Conservation (phyloP, 1,140 invertebrate species). For the Megathymus violae region DNA sequence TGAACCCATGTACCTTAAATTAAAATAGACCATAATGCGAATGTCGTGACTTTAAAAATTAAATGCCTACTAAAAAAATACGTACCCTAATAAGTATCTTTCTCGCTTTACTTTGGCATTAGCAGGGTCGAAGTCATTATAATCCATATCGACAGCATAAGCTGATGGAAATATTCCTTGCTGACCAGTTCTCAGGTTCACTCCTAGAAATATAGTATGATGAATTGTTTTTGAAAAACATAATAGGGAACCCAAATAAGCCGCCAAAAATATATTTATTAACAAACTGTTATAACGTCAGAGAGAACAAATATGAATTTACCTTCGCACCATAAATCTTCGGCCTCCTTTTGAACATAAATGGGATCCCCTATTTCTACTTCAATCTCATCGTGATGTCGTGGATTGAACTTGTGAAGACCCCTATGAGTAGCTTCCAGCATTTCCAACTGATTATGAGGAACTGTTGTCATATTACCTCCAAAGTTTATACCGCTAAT, state of each 20-base stretch:
- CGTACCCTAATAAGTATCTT: conserved; percentile 92
- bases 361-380: conserved; percentile 98
- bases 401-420: conserved; percentile 96
- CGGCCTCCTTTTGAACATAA: conserved; percentile 97
- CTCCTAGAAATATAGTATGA: conserved; percentile 85
- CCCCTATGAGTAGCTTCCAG: conserved; percentile 97
- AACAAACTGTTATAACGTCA: too few relatives aligned
- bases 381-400: conserved; percentile 97
- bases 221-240: not conserved
- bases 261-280: too few relatives aligned
- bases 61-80: not conserved
- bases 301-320: too few relatives aligned
- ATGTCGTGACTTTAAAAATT: not conserved
- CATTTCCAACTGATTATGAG: conserved; percentile 92
- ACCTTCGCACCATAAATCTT: conserved; percentile 99
- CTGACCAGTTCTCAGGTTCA: conserved; percentile 95
- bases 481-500: conserved; percentile 83
- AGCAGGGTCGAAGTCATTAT: conserved; percentile 95
- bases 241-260: too few relatives aligned
- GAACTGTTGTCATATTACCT: conserved; percentile 85
- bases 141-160: conserved; percentile 97
- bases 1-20: conserved; percentile 96
- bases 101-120: conserved; percentile 93
- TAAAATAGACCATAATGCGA: conserved; percentile 20
- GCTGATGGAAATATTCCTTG: conserved; percentile 98